Evolutionary conservation across 2,113 vertebrate genomes (phyloP), one percentile per base, ranked within the genome.

Genomic region (Corvus cornix): DNA sequence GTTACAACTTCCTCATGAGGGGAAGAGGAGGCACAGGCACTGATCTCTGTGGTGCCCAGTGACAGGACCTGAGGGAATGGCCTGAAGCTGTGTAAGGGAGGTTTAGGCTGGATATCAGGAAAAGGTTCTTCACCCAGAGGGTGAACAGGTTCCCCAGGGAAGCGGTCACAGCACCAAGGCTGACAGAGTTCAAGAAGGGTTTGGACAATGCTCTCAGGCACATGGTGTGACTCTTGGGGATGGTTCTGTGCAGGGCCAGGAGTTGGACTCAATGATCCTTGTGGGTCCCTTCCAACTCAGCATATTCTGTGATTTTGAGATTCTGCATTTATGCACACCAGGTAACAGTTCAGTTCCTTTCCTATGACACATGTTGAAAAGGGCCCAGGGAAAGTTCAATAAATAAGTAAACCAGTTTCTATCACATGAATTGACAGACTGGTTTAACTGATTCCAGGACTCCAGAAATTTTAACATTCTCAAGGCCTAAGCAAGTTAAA

Each of bases 1-100:
- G 33, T 35, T 2, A 14, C 22, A 46, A 0, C 17, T 39, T 33
- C 69, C 22, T 46, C 0, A 0, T 5, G 10, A 48, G 9, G 14
- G 27, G 27, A 73, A 37, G 21, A 44, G 16, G 13, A 62, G 16
- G 17, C 9, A 3, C 48, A 64, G 82, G 1, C 59, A 48, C 6
- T 39, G n/a, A 64, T 39, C 28, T 74, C 22, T 39, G 14, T 28
- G n/a, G 8, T 41, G 39, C 39, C 39, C 39, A 41, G 12, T 28
- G 6, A 48, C 18, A 64, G 41, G 18, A 84, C 3, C 33, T 2
- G 4, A 74, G n/a, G 9, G 17, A 55, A 64, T 33, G 5, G 11
- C 15, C 11, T 55, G 59, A 16, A 64, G n/a, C 1, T 55, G 6
- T 14, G 27, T 39, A 3, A 63, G 39, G 22, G 2, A 0, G 1